Conservation (phyloP, 1,140 invertebrate species). For the Drosophila parabipectinata region DNA sequence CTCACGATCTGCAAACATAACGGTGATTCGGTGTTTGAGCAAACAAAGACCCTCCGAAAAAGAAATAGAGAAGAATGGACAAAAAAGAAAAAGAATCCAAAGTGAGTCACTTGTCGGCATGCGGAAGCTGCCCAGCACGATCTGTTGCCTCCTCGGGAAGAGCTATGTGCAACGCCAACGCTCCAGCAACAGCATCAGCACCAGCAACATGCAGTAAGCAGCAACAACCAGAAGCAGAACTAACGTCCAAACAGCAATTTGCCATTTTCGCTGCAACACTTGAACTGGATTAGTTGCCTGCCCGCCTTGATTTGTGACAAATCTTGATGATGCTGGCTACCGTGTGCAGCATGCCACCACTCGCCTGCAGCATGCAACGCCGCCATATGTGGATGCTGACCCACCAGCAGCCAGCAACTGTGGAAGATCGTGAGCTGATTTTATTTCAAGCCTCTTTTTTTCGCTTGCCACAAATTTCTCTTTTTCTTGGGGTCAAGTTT, state of each 20-base stretch:
- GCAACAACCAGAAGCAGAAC: constrained; percentile 9
- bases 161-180: constrained; percentile 57
- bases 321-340: constrained; percentile 74
- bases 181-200: constrained; percentile 3
- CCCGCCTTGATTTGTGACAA: constrained; percentile 78
- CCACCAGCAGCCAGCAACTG: constrained; percentile 18
- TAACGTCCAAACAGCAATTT: constrained; percentile 61
- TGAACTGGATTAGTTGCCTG: constrained; percentile 80
- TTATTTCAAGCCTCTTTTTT: constrained; percentile 63
- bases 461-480: constrained; percentile 73
- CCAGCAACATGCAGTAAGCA: background rate
- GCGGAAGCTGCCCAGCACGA: constrained; percentile 74
- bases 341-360: constrained; percentile 60
- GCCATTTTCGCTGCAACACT: constrained; percentile 71
- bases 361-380: constrained; percentile 37
- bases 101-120: constrained; percentile 74
- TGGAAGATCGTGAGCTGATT: constrained; percentile 75
- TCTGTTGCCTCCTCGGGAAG: constrained; percentile 7
- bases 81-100: constrained; percentile 36
- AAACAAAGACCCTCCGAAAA: constrained; percentile 50
- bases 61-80: background rate
- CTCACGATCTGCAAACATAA: constrained; percentile 69
- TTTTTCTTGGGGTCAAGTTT: constrained; percentile 82
- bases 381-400: constrained; percentile 57
- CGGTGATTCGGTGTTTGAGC: constrained; percentile 49